A percentile compares a stretch with the other conserved stretches of the same genome.
phyloP scores from a whole-genome alignment of 1,140 invertebrate species.

The Drosophila pseudoobscura region DNA sequence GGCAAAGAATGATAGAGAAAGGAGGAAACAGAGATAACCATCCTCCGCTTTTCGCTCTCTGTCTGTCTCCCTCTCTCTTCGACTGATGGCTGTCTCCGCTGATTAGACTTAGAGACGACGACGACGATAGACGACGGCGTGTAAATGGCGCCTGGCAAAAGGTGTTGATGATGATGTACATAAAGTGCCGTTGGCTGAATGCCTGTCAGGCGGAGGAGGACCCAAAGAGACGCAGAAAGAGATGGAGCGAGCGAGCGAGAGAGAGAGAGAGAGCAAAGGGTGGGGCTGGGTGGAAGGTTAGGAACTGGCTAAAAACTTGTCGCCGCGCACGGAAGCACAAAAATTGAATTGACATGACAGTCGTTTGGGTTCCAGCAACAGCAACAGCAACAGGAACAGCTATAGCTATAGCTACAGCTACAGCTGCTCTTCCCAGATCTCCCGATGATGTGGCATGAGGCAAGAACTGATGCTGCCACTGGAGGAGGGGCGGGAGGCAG shows the following conservation, averaged over 20 bases:
- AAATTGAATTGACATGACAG: slow-evolving; percentile 81
- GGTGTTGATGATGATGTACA: slow-evolving; percentile 78
- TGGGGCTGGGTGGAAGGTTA: neutral
- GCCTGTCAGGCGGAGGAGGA: slow-evolving; percentile 29
- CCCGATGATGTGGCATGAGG: neutral
- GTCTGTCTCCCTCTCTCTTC: neutral
- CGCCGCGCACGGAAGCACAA: slow-evolving; percentile 80
- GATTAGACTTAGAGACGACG: slow-evolving; percentile 75
- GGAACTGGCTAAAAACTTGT: slow-evolving; percentile 76
- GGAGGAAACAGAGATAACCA: slow-evolving; percentile 13
- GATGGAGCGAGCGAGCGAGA: neutral
- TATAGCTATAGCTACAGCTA: slow-evolving; percentile 7
- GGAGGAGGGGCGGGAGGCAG: no score
- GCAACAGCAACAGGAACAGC: slow-evolving; percentile 9
- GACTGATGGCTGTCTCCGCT: slow-evolving; percentile 67
- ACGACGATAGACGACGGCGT: slow-evolving; percentile 76
- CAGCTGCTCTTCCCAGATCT: neutral
- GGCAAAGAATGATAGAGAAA: slow-evolving; percentile 3
- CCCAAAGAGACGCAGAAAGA: neutral
- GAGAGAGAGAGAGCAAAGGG: no score
- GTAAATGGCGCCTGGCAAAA: slow-evolving; percentile 78
- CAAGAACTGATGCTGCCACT: neutral
- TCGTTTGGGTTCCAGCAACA: slow-evolving; percentile 39
- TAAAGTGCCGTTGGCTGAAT: slow-evolving; percentile 74
- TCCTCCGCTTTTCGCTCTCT: no score